A percentile compares a stretch with the other conserved stretches of the same genome.
phyloP scores from a whole-genome alignment of 2,113 vertebrate genomes.

The Rhadina sibilatrix region DNA sequence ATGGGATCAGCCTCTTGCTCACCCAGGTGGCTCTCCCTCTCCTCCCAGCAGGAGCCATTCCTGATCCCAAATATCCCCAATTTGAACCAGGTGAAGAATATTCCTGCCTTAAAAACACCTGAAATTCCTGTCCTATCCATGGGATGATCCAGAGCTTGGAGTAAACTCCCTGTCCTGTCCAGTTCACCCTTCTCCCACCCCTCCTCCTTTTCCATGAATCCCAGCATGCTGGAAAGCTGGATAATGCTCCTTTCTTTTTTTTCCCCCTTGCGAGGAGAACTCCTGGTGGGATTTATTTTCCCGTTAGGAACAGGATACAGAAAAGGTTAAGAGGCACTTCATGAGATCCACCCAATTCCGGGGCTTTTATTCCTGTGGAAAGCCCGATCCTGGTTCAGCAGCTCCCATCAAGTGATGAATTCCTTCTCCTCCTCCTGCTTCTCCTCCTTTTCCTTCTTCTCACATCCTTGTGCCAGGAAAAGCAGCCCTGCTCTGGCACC shows the following conservation, averaged over 20 bases:
- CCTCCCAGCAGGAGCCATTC: background rate
- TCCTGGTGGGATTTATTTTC: background rate
- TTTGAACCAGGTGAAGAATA: background rate
- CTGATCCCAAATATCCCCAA: background rate
- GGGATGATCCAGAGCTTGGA: rapidly evolving
- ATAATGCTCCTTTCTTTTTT: background rate
- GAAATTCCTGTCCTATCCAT: background rate
- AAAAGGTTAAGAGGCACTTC: conserved; percentile 50
- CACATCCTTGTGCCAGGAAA: background rate
- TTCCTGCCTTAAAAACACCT: background rate
- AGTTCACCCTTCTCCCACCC: background rate
- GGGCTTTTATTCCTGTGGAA: background rate
- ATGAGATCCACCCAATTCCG: background rate
- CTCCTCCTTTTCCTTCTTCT: background rate
- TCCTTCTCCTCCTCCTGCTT: background rate
- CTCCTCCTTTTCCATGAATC: background rate
- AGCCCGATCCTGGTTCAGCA: rapidly evolving
- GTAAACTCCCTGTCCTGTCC: background rate
- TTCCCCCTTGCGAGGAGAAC: background rate
- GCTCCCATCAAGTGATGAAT: background rate
- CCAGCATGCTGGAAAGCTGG: background rate
- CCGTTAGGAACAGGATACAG: background rate
- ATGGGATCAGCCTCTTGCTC: rapidly evolving
- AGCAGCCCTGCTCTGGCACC: background rate
- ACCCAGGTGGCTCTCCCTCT: rapidly evolving